These are phyloP conservation scores for Caerostris extrusa DNA, from an alignment of 1,140 invertebrate species.

Conservation along the genomic window DNA sequence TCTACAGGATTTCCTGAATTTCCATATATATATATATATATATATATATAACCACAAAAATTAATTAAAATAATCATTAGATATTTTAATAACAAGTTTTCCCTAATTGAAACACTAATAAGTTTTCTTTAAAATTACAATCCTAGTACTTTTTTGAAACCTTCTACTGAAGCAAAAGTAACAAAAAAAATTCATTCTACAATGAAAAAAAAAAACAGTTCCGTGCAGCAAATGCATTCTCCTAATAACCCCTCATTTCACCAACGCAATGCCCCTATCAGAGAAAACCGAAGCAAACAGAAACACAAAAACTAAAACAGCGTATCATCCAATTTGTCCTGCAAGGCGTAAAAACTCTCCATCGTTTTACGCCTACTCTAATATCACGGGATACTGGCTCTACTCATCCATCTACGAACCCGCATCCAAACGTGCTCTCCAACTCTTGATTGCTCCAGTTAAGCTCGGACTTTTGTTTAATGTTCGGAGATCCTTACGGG, in stretches of 20 bases:
- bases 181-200: background rate
- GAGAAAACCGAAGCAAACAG: background rate
- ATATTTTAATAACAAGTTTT: no score
- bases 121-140: no score
- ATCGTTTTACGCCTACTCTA: background rate
- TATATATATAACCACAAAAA: no score
- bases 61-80: no score
- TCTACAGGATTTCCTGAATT: no score
- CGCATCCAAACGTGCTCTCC: background rate
- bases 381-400: background rate
- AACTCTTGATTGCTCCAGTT: background rate
- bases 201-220: background rate
- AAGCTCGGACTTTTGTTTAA: conserved; percentile 9
- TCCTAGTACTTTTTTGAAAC: no score
- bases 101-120: no score
- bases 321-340: background rate
- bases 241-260: background rate
- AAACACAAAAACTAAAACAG: background rate
- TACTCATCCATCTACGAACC: background rate
- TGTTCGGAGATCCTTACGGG: background rate
- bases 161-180: background rate
- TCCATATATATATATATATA: no score
- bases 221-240: background rate
- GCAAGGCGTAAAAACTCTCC: background rate
- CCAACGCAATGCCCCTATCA: background rate